Evolutionary conservation across 2,797 vertebrate species (phyloP), one percentile per base, ranked within the genome.

Genomic region (Anabas testudineus): DNA sequence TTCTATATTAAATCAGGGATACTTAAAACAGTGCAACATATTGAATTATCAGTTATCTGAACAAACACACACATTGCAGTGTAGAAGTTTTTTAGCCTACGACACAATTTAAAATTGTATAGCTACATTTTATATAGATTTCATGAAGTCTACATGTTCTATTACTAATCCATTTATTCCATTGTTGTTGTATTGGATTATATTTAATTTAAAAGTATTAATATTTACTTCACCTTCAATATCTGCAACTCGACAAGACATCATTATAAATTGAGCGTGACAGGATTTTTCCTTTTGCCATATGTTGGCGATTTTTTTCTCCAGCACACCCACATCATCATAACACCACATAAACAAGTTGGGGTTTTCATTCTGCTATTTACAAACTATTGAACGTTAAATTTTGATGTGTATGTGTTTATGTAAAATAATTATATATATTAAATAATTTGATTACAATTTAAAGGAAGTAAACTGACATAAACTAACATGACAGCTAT

Each of bases 81-180:
- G 36, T 13, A 0, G 13, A n/a, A n/a, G n/a, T n/a, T 37, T 14
- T 51, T 59, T n/a, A 64, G 21, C 15, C 26, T 63, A n/a, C 15
- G 32, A 21, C 37, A 73, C 24, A 69, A 7, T 56, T 28, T 16
- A 52, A 5, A 39, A 14, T 39, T 39, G 37, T 39, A 39, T 14
- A 14, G 15, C 16, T 39, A 0, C 15, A 39, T 37, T 39, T 39
- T 16, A 6, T 5, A 39, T 15, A 14, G 36, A 15, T 39, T 39
- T 13, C 13, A 15, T 4, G 14, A 37, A 13, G 12, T 39, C 36
- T 14, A 14, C 36, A 3, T 4, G n/a, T 39, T 28, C 5, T 10
- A 51, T 32, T 41, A 37, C 2, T 22, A 22, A 8, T 61, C n/a
- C n/a, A n/a, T n/a, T n/a, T n/a, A n/a, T n/a, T n/a, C n/a, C n/a